Conservation (phyloP, 2,113 vertebrate species). For the Miniopterus natalensis region DNA sequence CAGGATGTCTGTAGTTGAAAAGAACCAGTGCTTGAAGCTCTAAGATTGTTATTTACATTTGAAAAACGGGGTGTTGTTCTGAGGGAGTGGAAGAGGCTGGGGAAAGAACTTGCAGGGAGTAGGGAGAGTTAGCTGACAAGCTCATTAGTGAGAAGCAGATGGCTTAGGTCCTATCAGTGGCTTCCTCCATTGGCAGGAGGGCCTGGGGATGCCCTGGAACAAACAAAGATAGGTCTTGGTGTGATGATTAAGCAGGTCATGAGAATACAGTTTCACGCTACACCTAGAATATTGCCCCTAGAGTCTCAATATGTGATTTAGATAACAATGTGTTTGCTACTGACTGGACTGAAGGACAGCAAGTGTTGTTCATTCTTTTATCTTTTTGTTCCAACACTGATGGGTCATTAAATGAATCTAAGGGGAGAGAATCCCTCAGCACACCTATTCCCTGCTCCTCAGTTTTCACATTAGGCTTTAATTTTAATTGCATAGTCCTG, state of each 20-base stretch:
- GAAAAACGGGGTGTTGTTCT: constrained; percentile 74
- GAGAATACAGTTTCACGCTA: not conserved
- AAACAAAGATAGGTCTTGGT: not conserved
- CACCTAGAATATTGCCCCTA: not conserved
- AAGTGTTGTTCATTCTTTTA: not conserved
- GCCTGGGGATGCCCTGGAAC: not conserved
- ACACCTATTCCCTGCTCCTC: not conserved
- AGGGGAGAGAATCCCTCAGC: not conserved
- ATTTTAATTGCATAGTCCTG: not conserved
- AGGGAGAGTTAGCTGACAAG: not conserved
- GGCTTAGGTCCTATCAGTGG: not conserved
- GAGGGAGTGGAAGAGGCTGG: not conserved
- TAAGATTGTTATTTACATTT: constrained; percentile 59
- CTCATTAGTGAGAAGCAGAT: not conserved
- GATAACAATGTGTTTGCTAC: not conserved
- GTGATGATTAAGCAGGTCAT: not conserved
- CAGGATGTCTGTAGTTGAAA: constrained; percentile 52
- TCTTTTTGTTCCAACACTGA: not conserved
- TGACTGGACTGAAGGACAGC: not conserved
- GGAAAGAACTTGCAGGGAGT: not conserved
- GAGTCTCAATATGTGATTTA: not conserved
- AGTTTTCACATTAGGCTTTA: not conserved
- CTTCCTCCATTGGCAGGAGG: not conserved
- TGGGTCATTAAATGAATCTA: not conserved
- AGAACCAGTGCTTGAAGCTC: constrained; percentile 46